Base-by-base conservation (phyloP, 2,888 invertebrate species). In the Falcaria lacertinaria region DNA sequence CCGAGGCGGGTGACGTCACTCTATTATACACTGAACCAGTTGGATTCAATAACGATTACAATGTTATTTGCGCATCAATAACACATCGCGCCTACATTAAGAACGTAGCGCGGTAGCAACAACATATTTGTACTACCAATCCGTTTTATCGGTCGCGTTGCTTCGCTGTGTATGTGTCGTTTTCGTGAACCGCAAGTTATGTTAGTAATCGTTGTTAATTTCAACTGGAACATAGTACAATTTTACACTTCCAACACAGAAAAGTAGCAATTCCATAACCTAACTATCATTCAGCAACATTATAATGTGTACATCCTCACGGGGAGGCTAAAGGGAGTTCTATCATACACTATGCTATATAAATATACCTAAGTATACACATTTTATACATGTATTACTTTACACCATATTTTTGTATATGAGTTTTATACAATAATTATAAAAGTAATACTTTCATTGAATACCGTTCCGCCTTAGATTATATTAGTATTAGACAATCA, bases 361-460 rank as follows among this genome's bases (percentile, higher is more conserved):
- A 28, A 11, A 19, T 19, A 19, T 19, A 19, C 19, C 19, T 19
- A 3, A 19, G 19, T 52, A 57, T 54, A 49, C 48, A 11, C 3
- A 11, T 22, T 69, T 64, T 75, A 62, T 67, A 74, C 69, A 73
- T 44, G 54, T 55, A 60, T 64, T 66, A 68, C 60, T 70, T 63
- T 74, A 75, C 68, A 72, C 50, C 60, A 60, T 54, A 54, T 25
- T 28, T 7, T 57, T 49, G 48, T 60, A 66, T 64, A 45, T 54
- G 67, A 69, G 61, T 69, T 53, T 44, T 38, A 25, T 19, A 34
- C n/a, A 58, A 66, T 52, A 52, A 61, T 57, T 52, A 51, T 57
- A 56, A 78, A 79, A 77, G 60, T 84, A 86, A 86, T 85, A 86
- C 86, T 86, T 82, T 75, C 58, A 71, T 75, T 75, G 70, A 83